These are phyloP conservation scores for Cetoscarus ocellatus DNA, from an alignment of 2,797 vertebrate species.

Conservation along the genomic window DNA sequence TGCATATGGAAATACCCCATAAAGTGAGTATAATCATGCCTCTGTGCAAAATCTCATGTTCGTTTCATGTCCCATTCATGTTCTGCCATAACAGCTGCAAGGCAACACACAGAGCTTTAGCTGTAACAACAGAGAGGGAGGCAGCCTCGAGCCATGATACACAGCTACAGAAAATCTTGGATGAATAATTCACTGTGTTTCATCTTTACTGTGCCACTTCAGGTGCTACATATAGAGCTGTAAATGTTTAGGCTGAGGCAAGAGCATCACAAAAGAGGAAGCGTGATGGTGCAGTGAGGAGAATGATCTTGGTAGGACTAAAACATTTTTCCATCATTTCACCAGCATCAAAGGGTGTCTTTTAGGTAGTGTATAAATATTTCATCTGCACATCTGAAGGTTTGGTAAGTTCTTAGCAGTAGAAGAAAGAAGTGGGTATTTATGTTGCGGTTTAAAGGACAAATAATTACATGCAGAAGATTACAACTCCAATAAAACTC, in stretches of 20 bases:
- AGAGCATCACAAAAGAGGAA: slow-evolving; percentile 18
- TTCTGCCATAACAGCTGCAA: slow-evolving; percentile 35
- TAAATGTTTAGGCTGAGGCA: slow-evolving; percentile 45
- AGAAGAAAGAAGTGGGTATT: not conserved
- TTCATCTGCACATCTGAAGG: too few species aligned
- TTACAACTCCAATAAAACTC: not conserved
- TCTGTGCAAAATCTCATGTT: slow-evolving; percentile 6
- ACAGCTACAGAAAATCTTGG: slow-evolving; percentile 32
- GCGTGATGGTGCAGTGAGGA: slow-evolving; percentile 13
- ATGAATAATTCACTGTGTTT: slow-evolving; percentile 66
- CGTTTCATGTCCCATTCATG: slow-evolving; percentile 29
- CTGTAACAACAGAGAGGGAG: slow-evolving; percentile 42
- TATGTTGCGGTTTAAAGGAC: not conserved
- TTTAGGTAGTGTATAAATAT: too few species aligned
- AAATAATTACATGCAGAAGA: not conserved
- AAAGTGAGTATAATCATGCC: not conserved
- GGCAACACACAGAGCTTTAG: slow-evolving; percentile 34
- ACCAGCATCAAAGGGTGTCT: not conserved
- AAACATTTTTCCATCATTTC: not conserved
- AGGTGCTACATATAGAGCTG: slow-evolving; percentile 52
- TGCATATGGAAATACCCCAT: not conserved
- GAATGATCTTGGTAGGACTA: not conserved
- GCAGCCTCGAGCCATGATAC: slow-evolving; percentile 30
- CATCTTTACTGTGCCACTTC: slow-evolving; percentile 49
- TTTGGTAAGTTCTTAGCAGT: not conserved